Percentiles rank a stretch among this genome's conserved stretches.
Evolutionary conservation across 2,888 invertebrate genomes (phyloP).

Genomic region (Spilarctia lutea): DNA sequence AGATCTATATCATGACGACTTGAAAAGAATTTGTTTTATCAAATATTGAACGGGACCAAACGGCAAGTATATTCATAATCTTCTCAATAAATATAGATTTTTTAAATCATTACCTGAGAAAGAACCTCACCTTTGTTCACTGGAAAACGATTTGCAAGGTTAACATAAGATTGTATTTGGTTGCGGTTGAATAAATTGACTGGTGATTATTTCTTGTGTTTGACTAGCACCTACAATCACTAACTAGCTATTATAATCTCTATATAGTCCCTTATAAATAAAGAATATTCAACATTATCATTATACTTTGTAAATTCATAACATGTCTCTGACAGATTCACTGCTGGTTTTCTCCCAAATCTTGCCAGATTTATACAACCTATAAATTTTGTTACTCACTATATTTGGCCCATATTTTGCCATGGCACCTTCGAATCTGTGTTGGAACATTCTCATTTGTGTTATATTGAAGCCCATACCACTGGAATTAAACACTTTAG

Average conservation of each 20-base stretch:
- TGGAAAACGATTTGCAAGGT: neutral
- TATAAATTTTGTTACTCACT: constrained; percentile 80
- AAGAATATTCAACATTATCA: constrained; percentile 16
- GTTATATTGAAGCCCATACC: constrained; percentile 77
- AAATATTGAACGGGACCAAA: no score
- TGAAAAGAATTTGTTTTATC: no score
- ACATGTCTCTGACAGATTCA: constrained; percentile 74
- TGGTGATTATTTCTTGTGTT: constrained; percentile 8
- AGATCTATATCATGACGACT: no score
- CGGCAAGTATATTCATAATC: no score
- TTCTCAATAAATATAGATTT: no score
- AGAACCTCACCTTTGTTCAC: neutral
- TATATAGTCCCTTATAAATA: constrained; percentile 3
- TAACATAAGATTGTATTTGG: neutral
- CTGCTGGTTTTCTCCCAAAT: constrained; percentile 79
- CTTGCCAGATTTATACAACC: constrained; percentile 78
- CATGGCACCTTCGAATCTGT: constrained; percentile 84
- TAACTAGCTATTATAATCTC: constrained; percentile 3
- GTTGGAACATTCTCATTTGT: constrained; percentile 80
- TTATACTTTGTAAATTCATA: constrained; percentile 32
- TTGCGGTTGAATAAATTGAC: no score
- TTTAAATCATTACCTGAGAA: no score
- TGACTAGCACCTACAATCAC: neutral
- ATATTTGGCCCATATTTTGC: constrained; percentile 80
- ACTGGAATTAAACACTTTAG: constrained; percentile 66